phyloP scores from a whole-genome alignment of 2,888 invertebrate species.

The Caenorhabditis sp. region DNA sequence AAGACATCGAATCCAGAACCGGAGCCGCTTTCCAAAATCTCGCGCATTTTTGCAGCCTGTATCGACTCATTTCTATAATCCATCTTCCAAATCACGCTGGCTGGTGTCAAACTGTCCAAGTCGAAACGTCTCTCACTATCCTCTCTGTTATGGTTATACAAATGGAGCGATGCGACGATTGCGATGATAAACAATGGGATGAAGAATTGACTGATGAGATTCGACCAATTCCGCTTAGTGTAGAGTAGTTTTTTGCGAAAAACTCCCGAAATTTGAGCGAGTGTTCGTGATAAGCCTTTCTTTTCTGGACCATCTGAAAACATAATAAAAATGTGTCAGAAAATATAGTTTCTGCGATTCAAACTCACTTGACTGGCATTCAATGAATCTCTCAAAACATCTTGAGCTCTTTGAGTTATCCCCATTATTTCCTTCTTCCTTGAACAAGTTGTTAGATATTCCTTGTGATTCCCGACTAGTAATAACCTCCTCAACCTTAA shows the following conservation, averaged over 20 bases:
- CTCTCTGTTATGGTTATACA: constrained; percentile 14
- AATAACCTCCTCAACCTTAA: constrained; percentile 28
- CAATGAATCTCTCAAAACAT: constrained; percentile 34
- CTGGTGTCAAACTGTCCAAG: constrained; percentile 12
- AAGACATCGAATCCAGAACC: constrained; percentile 8
- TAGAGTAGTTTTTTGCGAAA: constrained; percentile 35
- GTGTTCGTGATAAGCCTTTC: too few species aligned
- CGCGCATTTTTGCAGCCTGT: constrained; percentile 9
- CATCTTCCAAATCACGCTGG: constrained; percentile 23
- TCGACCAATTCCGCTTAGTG: constrained; percentile 33
- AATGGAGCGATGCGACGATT: constrained; percentile 19
- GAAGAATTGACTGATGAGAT: constrained; percentile 39
- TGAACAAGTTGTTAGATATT: too few species aligned
- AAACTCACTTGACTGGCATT: constrained; percentile 30
- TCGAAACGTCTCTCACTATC: too few species aligned
- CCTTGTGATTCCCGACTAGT: too few species aligned
- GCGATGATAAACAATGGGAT: constrained; percentile 40
- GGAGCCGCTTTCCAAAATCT: background rate
- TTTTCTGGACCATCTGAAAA: too few species aligned
- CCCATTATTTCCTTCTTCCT: too few species aligned
- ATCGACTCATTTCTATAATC: constrained; percentile 3
- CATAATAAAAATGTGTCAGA: too few species aligned
- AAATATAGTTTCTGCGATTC: too few species aligned
- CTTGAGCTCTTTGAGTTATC: constrained; percentile 34
- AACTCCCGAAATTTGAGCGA: constrained; percentile 31